A percentile compares a stretch with the other conserved stretches of the same genome.
Evolutionary conservation across 2,797 vertebrate genomes (phyloP).

Genomic region (Schizothorax lantsangensis): DNA sequence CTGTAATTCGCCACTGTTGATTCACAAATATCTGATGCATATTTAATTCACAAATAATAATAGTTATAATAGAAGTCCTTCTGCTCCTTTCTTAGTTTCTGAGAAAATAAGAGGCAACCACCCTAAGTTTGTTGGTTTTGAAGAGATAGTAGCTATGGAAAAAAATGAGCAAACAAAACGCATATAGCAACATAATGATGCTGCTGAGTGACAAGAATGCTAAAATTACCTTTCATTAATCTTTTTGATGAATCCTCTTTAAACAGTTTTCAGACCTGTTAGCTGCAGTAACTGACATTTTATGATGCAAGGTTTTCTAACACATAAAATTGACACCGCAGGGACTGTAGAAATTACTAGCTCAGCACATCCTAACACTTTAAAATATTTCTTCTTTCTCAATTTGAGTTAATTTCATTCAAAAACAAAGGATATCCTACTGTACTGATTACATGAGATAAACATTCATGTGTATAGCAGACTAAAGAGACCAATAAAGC

Average conservation of each 20-base stretch:
- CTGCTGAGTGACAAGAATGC: slow-evolving; percentile 17
- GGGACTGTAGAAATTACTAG: background rate
- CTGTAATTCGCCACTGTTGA: background rate
- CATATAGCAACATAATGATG: background rate
- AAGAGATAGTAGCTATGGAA: slow-evolving; percentile 1
- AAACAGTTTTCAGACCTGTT: background rate
- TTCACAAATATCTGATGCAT: background rate
- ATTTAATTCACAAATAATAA: background rate
- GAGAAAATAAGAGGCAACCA: background rate
- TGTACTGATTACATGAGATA: slow-evolving; percentile 66
- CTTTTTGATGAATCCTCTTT: background rate
- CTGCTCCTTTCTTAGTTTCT: background rate
- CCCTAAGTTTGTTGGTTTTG: slow-evolving; percentile 11
- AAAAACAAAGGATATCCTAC: slow-evolving; percentile 74
- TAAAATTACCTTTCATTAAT: background rate
- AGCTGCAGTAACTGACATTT: background rate
- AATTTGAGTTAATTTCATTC: background rate
- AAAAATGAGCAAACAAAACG: slow-evolving; percentile 1
- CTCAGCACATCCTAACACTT: background rate
- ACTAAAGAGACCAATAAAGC: slow-evolving; percentile 77
- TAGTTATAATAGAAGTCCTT: background rate
- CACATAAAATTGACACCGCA: background rate
- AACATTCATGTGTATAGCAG: too few relatives aligned
- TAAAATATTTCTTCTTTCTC: background rate
- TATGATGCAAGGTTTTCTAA: background rate